Conservation (phyloP, 2,113 vertebrate species). For the Pseudorhombus dupliciocellatus region DNA sequence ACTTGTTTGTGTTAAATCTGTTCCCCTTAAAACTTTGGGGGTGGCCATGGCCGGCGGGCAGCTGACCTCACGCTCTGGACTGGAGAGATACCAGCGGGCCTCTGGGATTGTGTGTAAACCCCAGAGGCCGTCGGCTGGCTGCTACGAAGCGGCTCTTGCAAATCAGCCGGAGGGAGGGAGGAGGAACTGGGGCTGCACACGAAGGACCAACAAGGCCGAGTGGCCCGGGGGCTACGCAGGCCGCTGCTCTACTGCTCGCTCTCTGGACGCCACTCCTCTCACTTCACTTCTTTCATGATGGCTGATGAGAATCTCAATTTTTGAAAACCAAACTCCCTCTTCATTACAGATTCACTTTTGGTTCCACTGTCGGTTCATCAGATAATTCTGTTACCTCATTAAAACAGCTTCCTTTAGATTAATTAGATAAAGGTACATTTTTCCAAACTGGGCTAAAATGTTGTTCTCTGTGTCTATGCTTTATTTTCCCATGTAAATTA, state of each 20-base stretch:
- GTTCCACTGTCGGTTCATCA: no score
- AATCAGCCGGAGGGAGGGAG: conserved; percentile 54
- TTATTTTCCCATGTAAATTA: no score
- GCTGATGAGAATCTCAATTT: neutral
- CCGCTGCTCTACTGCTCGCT: conserved; percentile 19
- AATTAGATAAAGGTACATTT: no score
- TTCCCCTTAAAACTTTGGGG: conserved; percentile 32
- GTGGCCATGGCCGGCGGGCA: conserved; percentile 51
- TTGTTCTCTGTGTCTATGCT: no score
- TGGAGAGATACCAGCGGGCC: conserved; percentile 40
- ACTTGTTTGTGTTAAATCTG: conserved; percentile 38
- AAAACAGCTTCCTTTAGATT: no score
- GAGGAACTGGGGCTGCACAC: conserved; percentile 14
- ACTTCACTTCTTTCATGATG: neutral
- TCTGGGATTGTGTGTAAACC: conserved; percentile 62
- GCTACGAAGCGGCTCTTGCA: conserved; percentile 57
- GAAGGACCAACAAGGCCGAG: conserved; percentile 37
- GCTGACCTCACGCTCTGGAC: conserved; percentile 58
- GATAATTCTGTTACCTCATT: no score
- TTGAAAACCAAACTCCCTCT: neutral
- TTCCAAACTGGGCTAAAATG: no score
- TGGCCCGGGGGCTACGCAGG: conserved; percentile 55
- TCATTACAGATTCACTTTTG: no score
- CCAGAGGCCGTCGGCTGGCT: conserved; percentile 23
- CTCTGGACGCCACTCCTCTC: neutral